Evolutionary conservation across 2,888 invertebrate species (phyloP).

Genomic region (Ommatoiulus sabulosus): DNA sequence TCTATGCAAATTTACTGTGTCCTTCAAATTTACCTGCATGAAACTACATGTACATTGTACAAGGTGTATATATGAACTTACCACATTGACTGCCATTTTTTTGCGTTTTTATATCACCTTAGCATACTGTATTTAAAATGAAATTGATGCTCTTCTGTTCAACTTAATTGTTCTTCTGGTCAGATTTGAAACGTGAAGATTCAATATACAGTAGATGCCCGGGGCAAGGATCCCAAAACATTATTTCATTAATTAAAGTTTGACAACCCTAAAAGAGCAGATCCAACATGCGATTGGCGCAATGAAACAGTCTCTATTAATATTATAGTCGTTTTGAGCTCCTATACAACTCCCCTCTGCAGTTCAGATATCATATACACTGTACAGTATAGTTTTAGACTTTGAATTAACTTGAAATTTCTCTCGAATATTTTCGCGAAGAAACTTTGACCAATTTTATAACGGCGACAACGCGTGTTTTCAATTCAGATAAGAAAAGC

Average conservation of each 20-base stretch:
- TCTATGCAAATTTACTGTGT: no score
- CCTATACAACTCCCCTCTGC: neutral
- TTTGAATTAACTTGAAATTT: neutral
- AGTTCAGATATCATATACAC: neutral
- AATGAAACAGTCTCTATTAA: neutral
- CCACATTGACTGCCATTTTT: no score
- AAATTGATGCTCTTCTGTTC: no score
- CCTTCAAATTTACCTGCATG: no score
- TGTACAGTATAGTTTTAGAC: neutral
- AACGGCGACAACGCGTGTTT: neutral
- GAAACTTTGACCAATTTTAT: neutral
- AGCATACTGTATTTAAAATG: no score
- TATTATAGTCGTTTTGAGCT: neutral
- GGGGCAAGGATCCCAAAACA: neutral
- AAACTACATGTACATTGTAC: no score
- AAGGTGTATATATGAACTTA: no score
- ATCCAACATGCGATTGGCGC: neutral
- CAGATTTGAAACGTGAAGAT: neutral
- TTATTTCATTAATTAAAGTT: conserved; percentile 12
- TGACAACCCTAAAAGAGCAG: neutral
- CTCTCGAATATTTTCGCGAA: neutral
- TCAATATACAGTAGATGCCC: neutral
- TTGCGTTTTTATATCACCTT: no score
- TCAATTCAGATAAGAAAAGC: neutral
- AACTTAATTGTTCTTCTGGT: neutral